These are phyloP conservation scores for Spheniscus mendiculus DNA, from an alignment of 2,113 vertebrate genomes.

Conservation along the genomic window DNA sequence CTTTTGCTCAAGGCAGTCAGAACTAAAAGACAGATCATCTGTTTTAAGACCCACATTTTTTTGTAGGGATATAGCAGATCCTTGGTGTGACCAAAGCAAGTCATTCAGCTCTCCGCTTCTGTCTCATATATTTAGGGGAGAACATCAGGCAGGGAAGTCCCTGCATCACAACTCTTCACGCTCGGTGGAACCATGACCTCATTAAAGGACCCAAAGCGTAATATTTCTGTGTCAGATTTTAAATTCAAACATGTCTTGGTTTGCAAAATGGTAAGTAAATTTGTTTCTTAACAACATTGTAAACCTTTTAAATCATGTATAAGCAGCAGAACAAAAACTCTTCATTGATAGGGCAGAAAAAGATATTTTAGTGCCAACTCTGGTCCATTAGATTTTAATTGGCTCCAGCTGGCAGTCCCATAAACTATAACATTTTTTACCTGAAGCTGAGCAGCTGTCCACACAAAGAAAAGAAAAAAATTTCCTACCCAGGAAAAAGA, in stretches of 20 bases:
- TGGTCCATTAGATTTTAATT: conserved; percentile 57
- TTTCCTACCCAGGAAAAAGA: neutral
- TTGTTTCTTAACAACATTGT: neutral
- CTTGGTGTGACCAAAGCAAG: neutral
- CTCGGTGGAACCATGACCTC: neutral
- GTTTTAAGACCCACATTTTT: neutral
- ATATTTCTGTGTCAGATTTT: neutral
- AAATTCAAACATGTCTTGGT: neutral
- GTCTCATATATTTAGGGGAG: neutral
- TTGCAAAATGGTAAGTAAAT: neutral
- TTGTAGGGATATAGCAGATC: neutral
- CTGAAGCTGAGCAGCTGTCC: conserved; percentile 55
- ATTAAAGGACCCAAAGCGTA: neutral
- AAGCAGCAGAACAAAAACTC: conserved; percentile 18
- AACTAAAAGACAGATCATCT: neutral
- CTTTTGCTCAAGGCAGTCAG: neutral
- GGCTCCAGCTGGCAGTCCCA: conserved; percentile 47
- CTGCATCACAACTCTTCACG: neutral
- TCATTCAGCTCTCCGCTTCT: neutral
- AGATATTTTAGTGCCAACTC: conserved; percentile 12
- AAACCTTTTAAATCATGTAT: neutral
- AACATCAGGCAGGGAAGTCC: neutral
- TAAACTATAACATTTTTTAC: conserved; percentile 33
- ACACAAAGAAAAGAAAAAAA: conserved; percentile 30
- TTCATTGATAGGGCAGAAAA: neutral